These are phyloP conservation scores for Dasypogon diadema DNA, from an alignment of 2,888 invertebrate species.

Conservation along the genomic window DNA sequence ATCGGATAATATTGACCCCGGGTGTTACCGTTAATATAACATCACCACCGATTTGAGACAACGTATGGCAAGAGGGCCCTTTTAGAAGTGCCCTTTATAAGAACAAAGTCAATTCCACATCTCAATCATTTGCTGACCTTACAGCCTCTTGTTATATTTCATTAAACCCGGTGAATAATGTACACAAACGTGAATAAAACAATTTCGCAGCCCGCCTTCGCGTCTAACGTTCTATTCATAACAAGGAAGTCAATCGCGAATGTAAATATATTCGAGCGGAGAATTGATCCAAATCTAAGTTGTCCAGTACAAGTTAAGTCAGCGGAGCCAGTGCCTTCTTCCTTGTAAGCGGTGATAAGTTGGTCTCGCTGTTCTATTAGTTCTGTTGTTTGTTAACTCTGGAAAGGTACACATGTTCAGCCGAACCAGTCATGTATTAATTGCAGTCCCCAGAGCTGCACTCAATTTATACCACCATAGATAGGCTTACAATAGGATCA, in stretches of 20 bases:
- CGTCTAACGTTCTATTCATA: conserved; percentile 8
- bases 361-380: conserved; percentile 17
- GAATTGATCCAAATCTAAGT: conserved; percentile 43
- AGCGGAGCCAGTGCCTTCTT: conserved; percentile 7
- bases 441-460: conserved; percentile 4
- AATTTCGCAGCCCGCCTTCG: conserved; percentile 1
- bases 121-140: conserved; percentile 13
- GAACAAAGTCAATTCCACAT: conserved; percentile 1
- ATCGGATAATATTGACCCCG: background rate
- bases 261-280: conserved; percentile 44
- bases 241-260: conserved; percentile 46
- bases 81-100: background rate
- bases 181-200: conserved; percentile 24
- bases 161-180: conserved; percentile 16
- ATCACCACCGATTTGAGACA: background rate
- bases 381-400: conserved; percentile 27
- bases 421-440: background rate
- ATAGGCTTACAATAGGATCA: conserved; percentile 43
- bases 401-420: conserved; percentile 23
- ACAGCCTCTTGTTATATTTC: conserved; percentile 7
- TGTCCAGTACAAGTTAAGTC: conserved; percentile 7
- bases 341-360: conserved; percentile 17
- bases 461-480: conserved; percentile 39
- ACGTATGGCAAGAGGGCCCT: background rate
- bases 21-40: conserved; percentile 11